These are phyloP conservation scores for Cettia cetti DNA, from an alignment of 2,113 vertebrate species.

Conservation along the genomic window DNA sequence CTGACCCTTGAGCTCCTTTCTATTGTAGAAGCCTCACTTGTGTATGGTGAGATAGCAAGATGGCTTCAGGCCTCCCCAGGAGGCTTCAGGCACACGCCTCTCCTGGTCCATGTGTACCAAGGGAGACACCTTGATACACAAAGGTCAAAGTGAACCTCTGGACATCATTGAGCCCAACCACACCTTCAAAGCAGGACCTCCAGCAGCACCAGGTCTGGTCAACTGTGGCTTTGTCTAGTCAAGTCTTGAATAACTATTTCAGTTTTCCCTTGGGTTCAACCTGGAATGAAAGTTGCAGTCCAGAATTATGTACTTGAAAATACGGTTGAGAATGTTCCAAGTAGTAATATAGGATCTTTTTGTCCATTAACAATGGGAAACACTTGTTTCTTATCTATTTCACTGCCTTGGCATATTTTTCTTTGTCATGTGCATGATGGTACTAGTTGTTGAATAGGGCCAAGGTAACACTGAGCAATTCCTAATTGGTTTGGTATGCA, in stretches of 20 bases:
- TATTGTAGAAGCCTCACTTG: background rate
- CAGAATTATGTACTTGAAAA: background rate
- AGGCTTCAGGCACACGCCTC: background rate
- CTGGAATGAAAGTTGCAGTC: accelerated
- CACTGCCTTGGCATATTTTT: background rate
- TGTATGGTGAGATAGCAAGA: background rate
- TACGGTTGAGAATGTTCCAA: background rate
- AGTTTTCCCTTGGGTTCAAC: background rate
- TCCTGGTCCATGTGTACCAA: background rate
- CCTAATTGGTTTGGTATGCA: background rate
- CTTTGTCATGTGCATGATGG: background rate
- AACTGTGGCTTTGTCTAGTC: background rate
- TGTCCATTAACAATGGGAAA: background rate
- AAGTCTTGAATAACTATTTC: background rate
- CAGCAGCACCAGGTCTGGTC: background rate
- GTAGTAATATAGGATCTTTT: background rate
- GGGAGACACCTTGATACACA: background rate
- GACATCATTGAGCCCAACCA: background rate
- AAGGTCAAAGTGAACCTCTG: background rate
- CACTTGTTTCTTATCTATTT: background rate
- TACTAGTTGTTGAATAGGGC: background rate
- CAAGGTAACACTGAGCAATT: background rate
- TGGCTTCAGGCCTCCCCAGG: background rate
- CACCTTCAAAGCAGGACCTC: background rate
- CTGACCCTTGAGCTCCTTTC: background rate